Conservation (phyloP, 2,888 invertebrate genomes). For the Saturnia japonica region DNA sequence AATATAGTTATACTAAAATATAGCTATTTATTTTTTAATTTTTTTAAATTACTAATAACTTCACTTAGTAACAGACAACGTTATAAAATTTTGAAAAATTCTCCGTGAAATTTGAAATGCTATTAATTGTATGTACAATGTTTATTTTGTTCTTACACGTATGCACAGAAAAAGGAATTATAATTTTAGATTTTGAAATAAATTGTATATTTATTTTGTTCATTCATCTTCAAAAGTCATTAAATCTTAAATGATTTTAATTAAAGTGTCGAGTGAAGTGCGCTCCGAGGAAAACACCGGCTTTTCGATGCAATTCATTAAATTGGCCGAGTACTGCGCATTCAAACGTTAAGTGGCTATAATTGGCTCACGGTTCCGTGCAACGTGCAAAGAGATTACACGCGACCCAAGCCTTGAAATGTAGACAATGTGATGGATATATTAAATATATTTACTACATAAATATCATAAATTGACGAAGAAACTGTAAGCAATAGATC, state of each 20-base stretch:
- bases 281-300: neutral
- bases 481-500: neutral
- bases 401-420: slow-evolving; percentile 30
- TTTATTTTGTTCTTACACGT: no score
- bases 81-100: no score
- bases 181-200: neutral
- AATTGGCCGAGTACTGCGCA: slow-evolving; percentile 8
- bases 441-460: neutral
- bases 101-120: no score
- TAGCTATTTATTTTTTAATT: no score
- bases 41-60: no score
- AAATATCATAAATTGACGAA: neutral
- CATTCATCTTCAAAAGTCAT: neutral
- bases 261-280: neutral
- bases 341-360: slow-evolving; percentile 41
- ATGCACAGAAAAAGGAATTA: no score
- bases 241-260: neutral
- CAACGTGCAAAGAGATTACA: slow-evolving; percentile 32
- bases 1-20: no score
- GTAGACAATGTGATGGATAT: slow-evolving; percentile 5
- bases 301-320: slow-evolving; percentile 5
- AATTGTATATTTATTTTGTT: neutral
- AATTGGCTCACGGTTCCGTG: slow-evolving; percentile 9
- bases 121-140: no score
- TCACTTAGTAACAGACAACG: no score